Conservation (phyloP, 1,140 invertebrate species). For the Solen grandis region DNA sequence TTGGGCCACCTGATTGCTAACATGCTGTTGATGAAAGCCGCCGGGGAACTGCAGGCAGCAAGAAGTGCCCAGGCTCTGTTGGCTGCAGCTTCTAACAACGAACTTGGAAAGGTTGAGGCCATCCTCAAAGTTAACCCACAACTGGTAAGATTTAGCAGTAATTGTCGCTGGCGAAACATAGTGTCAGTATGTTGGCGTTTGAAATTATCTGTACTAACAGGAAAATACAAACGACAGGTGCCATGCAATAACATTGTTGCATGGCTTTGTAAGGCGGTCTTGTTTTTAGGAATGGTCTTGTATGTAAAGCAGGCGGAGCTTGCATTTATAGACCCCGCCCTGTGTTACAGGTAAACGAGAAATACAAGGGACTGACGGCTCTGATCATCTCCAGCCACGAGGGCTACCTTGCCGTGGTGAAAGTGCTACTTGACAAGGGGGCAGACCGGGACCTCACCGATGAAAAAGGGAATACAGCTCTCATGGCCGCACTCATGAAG, state of each 20-base stretch:
- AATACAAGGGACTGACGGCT: slow-evolving; percentile 56
- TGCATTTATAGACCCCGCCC: too few species aligned
- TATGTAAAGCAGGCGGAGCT: too few species aligned
- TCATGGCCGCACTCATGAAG: slow-evolving; percentile 59
- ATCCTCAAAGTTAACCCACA: slow-evolving; percentile 51
- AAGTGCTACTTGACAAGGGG: slow-evolving; percentile 55
- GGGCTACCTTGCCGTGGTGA: slow-evolving; percentile 57
- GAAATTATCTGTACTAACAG: too few species aligned
- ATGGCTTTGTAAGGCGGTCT: too few species aligned
- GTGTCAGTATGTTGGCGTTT: too few species aligned
- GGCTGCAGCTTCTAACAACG: slow-evolving; percentile 56
- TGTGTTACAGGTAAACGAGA: slow-evolving; percentile 54
- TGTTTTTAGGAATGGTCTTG: too few species aligned
- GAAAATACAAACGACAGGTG: too few species aligned
- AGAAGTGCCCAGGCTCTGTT: slow-evolving; percentile 49
- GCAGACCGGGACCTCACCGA: slow-evolving; percentile 56
- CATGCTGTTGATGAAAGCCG: slow-evolving; percentile 50
- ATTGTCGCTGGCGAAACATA: neutral
- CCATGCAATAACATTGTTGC: too few species aligned
- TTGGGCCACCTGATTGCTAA: slow-evolving; percentile 59
- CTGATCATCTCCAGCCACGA: slow-evolving; percentile 63
- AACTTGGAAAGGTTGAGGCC: slow-evolving; percentile 26
- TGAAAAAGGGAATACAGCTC: slow-evolving; percentile 60
- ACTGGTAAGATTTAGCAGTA: slow-evolving; percentile 41
- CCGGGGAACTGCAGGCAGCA: neutral